A percentile compares a stretch with the other conserved stretches of the same genome.
phyloP scores from a whole-genome alignment of 2,888 invertebrate species.

The Aphidius colemani region DNA sequence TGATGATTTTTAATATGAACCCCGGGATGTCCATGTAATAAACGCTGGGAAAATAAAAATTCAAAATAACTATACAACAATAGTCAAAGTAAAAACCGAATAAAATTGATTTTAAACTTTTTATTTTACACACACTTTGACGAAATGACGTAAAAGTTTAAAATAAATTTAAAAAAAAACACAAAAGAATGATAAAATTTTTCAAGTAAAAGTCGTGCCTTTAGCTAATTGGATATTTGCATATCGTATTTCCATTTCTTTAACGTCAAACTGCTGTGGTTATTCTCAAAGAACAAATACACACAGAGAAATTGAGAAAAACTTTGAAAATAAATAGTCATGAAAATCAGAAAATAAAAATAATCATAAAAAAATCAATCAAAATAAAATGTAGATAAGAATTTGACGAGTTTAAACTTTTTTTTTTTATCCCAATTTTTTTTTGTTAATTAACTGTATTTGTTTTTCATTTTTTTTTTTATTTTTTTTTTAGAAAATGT shows the following conservation, averaged over 20 bases:
- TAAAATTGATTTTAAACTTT: too few relatives aligned
- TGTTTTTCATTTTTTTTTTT: background rate
- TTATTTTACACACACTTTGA: too few relatives aligned
- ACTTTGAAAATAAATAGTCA: background rate
- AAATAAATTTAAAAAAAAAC: background rate
- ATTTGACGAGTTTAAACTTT: too few relatives aligned
- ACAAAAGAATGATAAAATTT: conserved; percentile 4
- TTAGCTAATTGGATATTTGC: conserved; percentile 30
- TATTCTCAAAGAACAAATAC: background rate
- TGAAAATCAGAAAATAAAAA: background rate
- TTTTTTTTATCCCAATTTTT: too few relatives aligned
- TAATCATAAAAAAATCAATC: background rate
- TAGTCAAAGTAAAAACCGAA: too few relatives aligned
- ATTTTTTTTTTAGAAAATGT: conserved; percentile 5
- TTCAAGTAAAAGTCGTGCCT: background rate
- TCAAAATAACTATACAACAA: too few relatives aligned
- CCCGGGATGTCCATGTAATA: background rate
- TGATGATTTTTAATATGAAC: background rate
- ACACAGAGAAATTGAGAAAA: conserved; percentile 10
- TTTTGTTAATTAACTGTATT: too few relatives aligned
- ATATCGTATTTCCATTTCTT: conserved; percentile 28
- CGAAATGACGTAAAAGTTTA: too few relatives aligned
- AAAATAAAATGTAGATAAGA: too few relatives aligned
- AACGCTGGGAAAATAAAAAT: background rate
- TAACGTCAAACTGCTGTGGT: conserved; percentile 13